Conservation (phyloP, 2,113 vertebrate genomes). For the Poecile atricapillus region DNA sequence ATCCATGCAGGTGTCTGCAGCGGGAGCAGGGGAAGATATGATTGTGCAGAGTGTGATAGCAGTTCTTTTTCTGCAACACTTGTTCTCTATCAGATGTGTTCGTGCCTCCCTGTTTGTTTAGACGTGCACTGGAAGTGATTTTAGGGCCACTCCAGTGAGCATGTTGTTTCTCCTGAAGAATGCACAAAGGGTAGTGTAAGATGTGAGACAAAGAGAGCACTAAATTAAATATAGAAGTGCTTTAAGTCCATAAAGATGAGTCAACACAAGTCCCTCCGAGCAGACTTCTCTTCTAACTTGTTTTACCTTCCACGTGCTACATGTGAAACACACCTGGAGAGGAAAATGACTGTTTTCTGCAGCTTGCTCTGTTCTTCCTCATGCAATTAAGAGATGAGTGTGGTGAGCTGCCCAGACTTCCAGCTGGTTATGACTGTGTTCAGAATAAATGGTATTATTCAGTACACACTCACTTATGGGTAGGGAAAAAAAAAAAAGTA, state of each 20-base stretch:
- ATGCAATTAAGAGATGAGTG: not conserved
- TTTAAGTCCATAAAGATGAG: not conserved
- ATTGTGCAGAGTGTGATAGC: not conserved
- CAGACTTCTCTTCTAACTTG: not conserved
- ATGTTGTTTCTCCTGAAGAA: not conserved
- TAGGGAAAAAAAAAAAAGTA: not conserved
- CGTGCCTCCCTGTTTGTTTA: not conserved
- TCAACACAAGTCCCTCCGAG: not conserved
- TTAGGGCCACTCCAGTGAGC: not conserved
- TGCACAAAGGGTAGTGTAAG: not conserved
- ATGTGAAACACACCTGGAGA: not conserved
- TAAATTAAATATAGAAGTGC: conserved; percentile 15
- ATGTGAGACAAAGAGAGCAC: not conserved
- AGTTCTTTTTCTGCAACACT: not conserved
- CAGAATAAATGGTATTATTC: not conserved
- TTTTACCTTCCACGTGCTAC: not conserved
- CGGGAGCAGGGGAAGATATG: not conserved
- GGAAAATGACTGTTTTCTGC: not conserved
- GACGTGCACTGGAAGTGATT: not conserved
- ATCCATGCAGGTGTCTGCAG: not conserved
- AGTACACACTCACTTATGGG: not conserved
- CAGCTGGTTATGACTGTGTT: not conserved
- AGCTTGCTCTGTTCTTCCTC: not conserved
- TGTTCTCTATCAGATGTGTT: not conserved
- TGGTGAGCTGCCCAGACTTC: not conserved